These are phyloP conservation scores for Rhopalosiphum maidis DNA, from an alignment of 1,140 invertebrate genomes.

Conservation along the genomic window DNA sequence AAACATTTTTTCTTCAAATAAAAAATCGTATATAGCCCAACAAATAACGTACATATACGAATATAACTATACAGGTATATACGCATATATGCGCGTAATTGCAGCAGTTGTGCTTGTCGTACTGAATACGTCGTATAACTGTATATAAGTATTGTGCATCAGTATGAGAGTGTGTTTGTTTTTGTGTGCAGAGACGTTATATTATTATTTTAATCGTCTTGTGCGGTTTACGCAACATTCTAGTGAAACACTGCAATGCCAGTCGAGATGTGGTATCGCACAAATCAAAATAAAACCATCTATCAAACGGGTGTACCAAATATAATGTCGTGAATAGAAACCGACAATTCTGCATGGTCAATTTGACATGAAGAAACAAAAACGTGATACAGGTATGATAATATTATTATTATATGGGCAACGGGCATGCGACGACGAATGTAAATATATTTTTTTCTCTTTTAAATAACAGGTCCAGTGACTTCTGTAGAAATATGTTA, in stretches of 20 bases:
- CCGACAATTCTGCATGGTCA: constrained; percentile 7
- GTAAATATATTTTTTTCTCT: not conserved
- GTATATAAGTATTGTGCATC: not conserved
- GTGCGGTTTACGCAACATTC: constrained; percentile 22
- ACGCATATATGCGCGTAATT: not conserved
- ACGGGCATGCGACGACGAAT: not conserved
- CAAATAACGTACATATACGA: too few species aligned
- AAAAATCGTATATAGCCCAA: not conserved
- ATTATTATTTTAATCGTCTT: constrained; percentile 27
- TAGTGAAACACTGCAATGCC: not conserved
- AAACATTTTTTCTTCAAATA: not conserved
- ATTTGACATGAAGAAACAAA: constrained; percentile 24
- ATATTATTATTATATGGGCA: not conserved
- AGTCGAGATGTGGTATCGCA: constrained; percentile 30
- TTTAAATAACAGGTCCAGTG: constrained; percentile 26
- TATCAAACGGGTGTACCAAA: not conserved
- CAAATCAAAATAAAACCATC: constrained; percentile 33
- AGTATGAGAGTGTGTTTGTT: not conserved
- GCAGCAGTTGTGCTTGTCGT: not conserved
- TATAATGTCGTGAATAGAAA: constrained; percentile 6
- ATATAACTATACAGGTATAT: not conserved
- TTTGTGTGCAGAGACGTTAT: not conserved
- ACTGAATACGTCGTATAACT: not conserved
- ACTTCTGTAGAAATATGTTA: not conserved
- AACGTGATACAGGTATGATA: constrained; percentile 37